phyloP scores from a whole-genome alignment of 2,888 invertebrate species.

The Archips crataeganus region DNA sequence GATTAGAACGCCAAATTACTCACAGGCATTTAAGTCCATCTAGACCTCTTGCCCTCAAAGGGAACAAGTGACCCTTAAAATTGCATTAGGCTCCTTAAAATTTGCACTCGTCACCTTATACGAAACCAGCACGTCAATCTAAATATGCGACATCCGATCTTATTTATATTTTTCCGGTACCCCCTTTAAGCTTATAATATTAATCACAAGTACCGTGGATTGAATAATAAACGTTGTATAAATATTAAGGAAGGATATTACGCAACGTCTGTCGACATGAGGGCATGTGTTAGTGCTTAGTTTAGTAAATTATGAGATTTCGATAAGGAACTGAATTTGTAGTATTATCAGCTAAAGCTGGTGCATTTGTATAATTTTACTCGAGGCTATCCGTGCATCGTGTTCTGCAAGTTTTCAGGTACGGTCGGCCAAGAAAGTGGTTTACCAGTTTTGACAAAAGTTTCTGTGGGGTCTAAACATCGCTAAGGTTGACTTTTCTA shows the following conservation, averaged over 20 bases:
- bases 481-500: too few relatives aligned
- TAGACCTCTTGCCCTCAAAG: too few relatives aligned
- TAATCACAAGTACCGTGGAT: slow-evolving; percentile 13
- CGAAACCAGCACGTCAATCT: neutral
- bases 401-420: neutral
- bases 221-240: slow-evolving; percentile 12
- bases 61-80: too few relatives aligned
- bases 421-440: too few relatives aligned
- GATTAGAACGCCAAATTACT: too few relatives aligned
- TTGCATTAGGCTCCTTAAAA: too few relatives aligned
- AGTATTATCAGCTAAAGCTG: neutral
- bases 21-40: too few relatives aligned
- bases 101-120: too few relatives aligned
- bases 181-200: slow-evolving; percentile 6
- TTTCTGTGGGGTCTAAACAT: too few relatives aligned
- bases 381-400: neutral
- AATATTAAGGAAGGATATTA: slow-evolving; percentile 29
- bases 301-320: slow-evolving; percentile 19
- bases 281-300: slow-evolving; percentile 23
- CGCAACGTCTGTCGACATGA: slow-evolving; percentile 24
- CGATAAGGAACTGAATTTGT: neutral
- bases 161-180: slow-evolving; percentile 1
- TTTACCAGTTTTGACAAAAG: too few relatives aligned
- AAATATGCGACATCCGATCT: neutral
- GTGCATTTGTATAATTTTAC: neutral